Percentiles rank a stretch among this genome's conserved stretches.
Evolutionary conservation across 1,140 invertebrate genomes (phyloP).

Genomic region (Armadillidium nasatum): DNA sequence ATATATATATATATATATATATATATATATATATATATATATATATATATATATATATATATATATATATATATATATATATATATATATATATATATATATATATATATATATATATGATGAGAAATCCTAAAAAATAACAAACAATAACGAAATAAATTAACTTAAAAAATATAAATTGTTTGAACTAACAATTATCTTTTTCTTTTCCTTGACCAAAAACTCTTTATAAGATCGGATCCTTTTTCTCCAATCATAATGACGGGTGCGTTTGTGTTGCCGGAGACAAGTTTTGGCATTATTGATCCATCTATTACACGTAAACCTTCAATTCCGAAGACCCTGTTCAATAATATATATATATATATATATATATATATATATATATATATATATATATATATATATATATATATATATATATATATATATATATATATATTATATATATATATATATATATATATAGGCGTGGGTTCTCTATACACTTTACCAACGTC

Average conservation of each 20-base stretch:
- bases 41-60: too few relatives aligned
- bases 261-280: conserved; percentile 67
- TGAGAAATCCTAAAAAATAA: too few relatives aligned
- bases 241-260: conserved; percentile 64
- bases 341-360: conserved; percentile 3
- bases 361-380: neutral
- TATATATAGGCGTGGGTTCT: too few relatives aligned
- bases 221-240: conserved; percentile 60
- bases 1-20: too few relatives aligned
- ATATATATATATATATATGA: too few relatives aligned
- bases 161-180: too few relatives aligned
- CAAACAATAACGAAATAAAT: too few relatives aligned
- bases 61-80: too few relatives aligned
- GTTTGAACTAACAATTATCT: too few relatives aligned
- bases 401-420: conserved; percentile 18
- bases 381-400: conserved; percentile 16
- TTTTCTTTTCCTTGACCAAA: neutral
- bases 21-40: too few relatives aligned
- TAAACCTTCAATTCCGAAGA: conserved; percentile 50
- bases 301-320: conserved; percentile 58
- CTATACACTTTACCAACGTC: too few relatives aligned
- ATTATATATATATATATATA: neutral
- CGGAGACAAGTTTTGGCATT: conserved; percentile 59
- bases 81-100: too few relatives aligned
- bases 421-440: neutral